These are phyloP conservation scores for Tyrophagus putrescentiae DNA, from an alignment of 1,140 invertebrate species.

Conservation along the genomic window DNA sequence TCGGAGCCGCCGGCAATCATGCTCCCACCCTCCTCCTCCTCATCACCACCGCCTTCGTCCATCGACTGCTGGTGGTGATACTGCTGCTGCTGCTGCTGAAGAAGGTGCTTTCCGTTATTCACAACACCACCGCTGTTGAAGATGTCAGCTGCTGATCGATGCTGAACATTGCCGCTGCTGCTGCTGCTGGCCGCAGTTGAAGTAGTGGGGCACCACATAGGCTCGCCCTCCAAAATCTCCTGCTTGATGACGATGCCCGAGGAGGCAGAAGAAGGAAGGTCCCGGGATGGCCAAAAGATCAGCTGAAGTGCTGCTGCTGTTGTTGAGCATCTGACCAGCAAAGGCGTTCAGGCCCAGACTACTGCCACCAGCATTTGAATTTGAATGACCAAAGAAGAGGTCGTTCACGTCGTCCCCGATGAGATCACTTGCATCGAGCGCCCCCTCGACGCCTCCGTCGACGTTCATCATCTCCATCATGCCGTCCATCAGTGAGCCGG, in stretches of 20 bases:
- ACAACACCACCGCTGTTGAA: background rate
- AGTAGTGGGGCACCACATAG: background rate
- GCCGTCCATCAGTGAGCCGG: constrained; percentile 30
- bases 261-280: too few species aligned
- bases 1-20: constrained; percentile 4
- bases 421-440: too few species aligned
- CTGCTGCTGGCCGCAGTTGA: background rate
- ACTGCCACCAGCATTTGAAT: too few species aligned
- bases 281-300: background rate
- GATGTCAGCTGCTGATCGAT: too few species aligned
- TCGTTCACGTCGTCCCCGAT: too few species aligned
- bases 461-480: too few species aligned
- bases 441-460: too few species aligned
- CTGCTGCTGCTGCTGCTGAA: background rate
- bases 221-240: background rate
- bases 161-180: background rate
- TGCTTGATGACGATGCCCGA: too few species aligned
- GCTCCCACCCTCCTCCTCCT: constrained; percentile 26
- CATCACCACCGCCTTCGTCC: constrained; percentile 15
- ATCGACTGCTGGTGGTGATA: constrained; percentile 12
- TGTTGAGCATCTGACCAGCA: too few species aligned
- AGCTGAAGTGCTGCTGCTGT: too few species aligned
- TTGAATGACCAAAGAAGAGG: too few species aligned
- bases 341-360: too few species aligned
- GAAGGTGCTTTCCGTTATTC: background rate